Evolutionary conservation across 2,888 invertebrate genomes (phyloP).

Genomic region (Drosophila anomelani): DNA sequence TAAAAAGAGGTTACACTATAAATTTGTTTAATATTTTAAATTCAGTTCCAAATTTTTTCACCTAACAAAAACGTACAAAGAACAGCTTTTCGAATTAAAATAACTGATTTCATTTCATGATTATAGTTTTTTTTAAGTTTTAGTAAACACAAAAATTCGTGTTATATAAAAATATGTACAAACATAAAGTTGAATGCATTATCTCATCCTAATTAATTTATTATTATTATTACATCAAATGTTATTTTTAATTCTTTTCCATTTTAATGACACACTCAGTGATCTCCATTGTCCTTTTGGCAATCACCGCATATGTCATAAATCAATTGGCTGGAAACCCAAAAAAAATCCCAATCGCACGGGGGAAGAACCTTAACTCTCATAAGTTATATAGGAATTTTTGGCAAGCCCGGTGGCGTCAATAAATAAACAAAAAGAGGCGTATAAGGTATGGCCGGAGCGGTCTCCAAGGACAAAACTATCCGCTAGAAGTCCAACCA

Average conservation of each 20-base stretch:
- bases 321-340: conserved; percentile 29
- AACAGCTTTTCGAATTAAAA: too few species aligned
- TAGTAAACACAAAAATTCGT: background rate
- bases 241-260: background rate
- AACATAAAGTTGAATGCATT: background rate
- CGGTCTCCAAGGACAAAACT: conserved; percentile 70
- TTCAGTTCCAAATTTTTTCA: background rate
- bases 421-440: conserved; percentile 76
- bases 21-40: background rate
- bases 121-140: too few species aligned
- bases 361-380: conserved; percentile 50
- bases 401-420: conserved; percentile 73
- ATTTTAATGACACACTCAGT: conserved; percentile 25
- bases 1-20: background rate
- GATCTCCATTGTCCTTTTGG: conserved; percentile 22
- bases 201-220: background rate
- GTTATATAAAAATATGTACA: background rate
- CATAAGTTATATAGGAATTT: conserved; percentile 72
- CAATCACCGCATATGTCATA: conserved; percentile 41
- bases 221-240: background rate
- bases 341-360: conserved; percentile 30
- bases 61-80: background rate
- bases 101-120: too few species aligned
- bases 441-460: conserved; percentile 59
- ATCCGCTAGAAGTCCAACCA: conserved; percentile 44